Conservation (phyloP, 1,140 invertebrate species). For the Zaprionus taronus region DNA sequence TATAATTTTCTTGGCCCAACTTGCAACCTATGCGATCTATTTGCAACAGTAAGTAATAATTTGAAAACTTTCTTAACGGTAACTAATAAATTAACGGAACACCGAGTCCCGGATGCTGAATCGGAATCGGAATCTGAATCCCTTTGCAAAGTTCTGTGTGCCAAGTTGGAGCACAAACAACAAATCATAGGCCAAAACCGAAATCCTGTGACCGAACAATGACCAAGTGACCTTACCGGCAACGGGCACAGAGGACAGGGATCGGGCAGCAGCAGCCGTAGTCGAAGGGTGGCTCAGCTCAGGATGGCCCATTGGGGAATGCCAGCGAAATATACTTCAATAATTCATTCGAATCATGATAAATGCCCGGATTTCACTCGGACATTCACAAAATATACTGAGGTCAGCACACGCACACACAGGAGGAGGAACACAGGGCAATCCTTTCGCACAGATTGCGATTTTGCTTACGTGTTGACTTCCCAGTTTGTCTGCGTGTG, state of each 20-base stretch:
- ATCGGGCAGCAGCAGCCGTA: not conserved
- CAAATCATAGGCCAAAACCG: not conserved
- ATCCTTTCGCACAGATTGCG: constrained; percentile 48
- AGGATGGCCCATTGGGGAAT: constrained; percentile 46
- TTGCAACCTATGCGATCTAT: not conserved
- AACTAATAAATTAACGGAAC: constrained; percentile 34
- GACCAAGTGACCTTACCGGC: constrained; percentile 35
- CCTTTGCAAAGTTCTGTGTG: not conserved
- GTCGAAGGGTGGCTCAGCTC: not conserved
- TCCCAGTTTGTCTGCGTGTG: constrained; percentile 24
- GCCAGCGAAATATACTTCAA: constrained; percentile 54
- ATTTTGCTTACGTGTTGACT: constrained; percentile 56
- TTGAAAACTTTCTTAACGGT: constrained; percentile 23
- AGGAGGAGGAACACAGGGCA: not conserved
- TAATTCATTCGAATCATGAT: constrained; percentile 62
- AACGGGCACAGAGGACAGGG: not conserved
- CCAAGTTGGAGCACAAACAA: not conserved
- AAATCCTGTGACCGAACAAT: constrained; percentile 31
- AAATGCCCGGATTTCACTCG: constrained; percentile 56
- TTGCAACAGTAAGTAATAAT: constrained; percentile 22
- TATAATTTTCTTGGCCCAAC: not conserved
- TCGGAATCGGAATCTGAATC: constrained; percentile 9
- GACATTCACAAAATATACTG: constrained; percentile 55
- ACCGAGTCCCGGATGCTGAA: not conserved
- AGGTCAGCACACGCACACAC: constrained; percentile 44